A percentile compares a stretch with the other conserved stretches of the same genome.
phyloP scores from a whole-genome alignment of 2,888 invertebrate species.

The Pollenia labialis region DNA sequence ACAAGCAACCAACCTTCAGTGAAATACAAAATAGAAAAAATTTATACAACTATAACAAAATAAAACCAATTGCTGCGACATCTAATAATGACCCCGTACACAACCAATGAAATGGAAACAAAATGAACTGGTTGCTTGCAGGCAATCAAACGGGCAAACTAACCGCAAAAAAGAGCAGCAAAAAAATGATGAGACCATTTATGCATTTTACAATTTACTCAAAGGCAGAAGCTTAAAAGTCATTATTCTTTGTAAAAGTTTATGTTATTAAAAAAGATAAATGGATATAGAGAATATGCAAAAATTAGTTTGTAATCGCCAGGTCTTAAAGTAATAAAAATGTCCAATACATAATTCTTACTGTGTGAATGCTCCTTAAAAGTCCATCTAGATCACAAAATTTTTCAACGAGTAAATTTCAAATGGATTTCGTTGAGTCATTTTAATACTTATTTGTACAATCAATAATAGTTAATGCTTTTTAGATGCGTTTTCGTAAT shows the following conservation, averaged over 20 bases:
- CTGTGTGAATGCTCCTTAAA: background rate
- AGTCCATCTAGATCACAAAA: too few species aligned
- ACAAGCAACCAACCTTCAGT: constrained; percentile 63
- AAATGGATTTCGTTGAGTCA: too few species aligned
- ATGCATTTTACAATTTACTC: background rate
- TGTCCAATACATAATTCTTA: background rate
- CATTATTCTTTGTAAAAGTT: background rate
- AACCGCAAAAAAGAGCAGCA: background rate
- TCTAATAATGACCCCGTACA: constrained; percentile 62
- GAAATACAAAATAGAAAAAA: background rate
- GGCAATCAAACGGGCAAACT: constrained; percentile 21
- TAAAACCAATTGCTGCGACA: constrained; percentile 56
- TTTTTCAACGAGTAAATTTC: too few species aligned
- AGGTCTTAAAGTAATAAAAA: too few species aligned
- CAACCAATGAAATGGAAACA: constrained; percentile 38
- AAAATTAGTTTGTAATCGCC: too few species aligned
- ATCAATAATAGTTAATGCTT: too few species aligned
- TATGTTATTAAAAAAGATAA: too few species aligned
- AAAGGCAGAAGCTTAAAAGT: constrained; percentile 15
- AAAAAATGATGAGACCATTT: background rate
- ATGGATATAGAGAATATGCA: too few species aligned
- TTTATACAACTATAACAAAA: constrained; percentile 22
- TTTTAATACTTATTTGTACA: too few species aligned
- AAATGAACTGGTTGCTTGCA: constrained; percentile 36
- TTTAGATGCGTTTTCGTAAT: too few species aligned